Evolutionary conservation across 2,888 invertebrate genomes (phyloP).

Genomic region (Acanthacorydalis orientalis): DNA sequence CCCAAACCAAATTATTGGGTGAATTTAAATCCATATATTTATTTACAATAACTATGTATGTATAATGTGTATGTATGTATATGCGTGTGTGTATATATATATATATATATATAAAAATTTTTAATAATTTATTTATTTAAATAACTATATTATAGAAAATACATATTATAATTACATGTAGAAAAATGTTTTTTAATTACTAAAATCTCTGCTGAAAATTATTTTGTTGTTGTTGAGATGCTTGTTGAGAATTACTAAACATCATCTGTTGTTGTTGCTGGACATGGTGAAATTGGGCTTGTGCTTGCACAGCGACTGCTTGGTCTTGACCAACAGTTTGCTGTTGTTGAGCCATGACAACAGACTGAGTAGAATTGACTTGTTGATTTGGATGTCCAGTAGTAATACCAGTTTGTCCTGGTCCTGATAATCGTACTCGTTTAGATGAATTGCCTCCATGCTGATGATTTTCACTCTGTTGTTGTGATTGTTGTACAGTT

Average conservation of each 20-base stretch:
- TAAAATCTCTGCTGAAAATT: slow-evolving; percentile 55
- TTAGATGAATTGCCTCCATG: slow-evolving; percentile 42
- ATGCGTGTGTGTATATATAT: no score
- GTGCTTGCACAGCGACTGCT: slow-evolving; percentile 21
- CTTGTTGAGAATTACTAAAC: slow-evolving; percentile 45
- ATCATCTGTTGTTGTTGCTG: slow-evolving; percentile 52
- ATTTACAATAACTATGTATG: no score
- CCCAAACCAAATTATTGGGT: no score
- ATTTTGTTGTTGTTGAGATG: slow-evolving; percentile 43
- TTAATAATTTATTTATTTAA: no score
- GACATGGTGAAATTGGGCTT: slow-evolving; percentile 22
- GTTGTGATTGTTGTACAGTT: slow-evolving; percentile 25
- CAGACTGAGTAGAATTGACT: slow-evolving; percentile 18
- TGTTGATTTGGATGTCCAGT: slow-evolving; percentile 20
- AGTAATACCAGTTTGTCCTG: slow-evolving; percentile 13
- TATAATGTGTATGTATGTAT: no score
- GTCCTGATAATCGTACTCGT: slow-evolving; percentile 45
- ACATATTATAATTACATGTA: no score
- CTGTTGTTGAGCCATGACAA: slow-evolving; percentile 2
- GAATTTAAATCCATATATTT: no score
- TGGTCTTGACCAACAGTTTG: slow-evolving; percentile 18
- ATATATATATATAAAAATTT: no score
- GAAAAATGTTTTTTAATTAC: neutral
- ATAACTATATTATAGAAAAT: no score
- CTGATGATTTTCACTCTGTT: slow-evolving; percentile 33